Percentiles rank a stretch among this genome's conserved stretches.
These are phyloP conservation scores for Volucella inflata DNA, from an alignment of 2,888 invertebrate species.

Conservation along the genomic window DNA sequence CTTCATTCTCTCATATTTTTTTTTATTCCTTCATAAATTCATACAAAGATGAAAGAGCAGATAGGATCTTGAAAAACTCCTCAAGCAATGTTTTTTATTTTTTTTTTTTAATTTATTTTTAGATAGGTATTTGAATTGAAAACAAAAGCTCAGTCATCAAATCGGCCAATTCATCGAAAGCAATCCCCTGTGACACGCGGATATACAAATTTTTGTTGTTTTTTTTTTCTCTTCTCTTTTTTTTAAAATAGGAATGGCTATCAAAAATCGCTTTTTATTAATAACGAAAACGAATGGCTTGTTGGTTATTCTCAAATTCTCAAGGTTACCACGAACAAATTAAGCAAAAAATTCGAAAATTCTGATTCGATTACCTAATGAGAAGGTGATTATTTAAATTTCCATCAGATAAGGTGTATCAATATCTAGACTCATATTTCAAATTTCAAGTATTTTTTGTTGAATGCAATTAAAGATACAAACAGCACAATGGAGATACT, in stretches of 20 bases:
- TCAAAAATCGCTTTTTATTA: slow-evolving; percentile 42
- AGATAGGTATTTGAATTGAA: slow-evolving; percentile 7
- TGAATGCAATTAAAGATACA: slow-evolving; percentile 14
- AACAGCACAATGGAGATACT: neutral
- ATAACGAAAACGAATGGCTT: slow-evolving; percentile 38
- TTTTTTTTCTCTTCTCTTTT: slow-evolving; percentile 11
- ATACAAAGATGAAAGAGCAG: slow-evolving; percentile 47
- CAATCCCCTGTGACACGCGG: slow-evolving; percentile 9
- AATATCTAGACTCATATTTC: slow-evolving; percentile 47
- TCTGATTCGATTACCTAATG: slow-evolving; percentile 34
- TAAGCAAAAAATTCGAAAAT: slow-evolving; percentile 32
- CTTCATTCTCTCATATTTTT: neutral
- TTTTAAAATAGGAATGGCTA: slow-evolving; percentile 2
- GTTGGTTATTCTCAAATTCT: slow-evolving; percentile 54
- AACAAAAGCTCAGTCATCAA: slow-evolving; percentile 30
- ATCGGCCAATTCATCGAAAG: slow-evolving; percentile 26
- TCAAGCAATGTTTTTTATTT: slow-evolving; percentile 18
- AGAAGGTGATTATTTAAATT: slow-evolving; percentile 44
- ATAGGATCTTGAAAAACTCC: slow-evolving; percentile 22
- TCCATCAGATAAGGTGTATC: slow-evolving; percentile 36
- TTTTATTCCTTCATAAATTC: slow-evolving; percentile 39
- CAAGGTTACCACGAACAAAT: slow-evolving; percentile 41
- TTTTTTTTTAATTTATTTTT: slow-evolving; percentile 33
- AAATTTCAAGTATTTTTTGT: slow-evolving; percentile 14
- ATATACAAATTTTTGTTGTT: neutral